Conservation (phyloP, 2,113 vertebrate genomes). For the Tetrax tetrax region DNA sequence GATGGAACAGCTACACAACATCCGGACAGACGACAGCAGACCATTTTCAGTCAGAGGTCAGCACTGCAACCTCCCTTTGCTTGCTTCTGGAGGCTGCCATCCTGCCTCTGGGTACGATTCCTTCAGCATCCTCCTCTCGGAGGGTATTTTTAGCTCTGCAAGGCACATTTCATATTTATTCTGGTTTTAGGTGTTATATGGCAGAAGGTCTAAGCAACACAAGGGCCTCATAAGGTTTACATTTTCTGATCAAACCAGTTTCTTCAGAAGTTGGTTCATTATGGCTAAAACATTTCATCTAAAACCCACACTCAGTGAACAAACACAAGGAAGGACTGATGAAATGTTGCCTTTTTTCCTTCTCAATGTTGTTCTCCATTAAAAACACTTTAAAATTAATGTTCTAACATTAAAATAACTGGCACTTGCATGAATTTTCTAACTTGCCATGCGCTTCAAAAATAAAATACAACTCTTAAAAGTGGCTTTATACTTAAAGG, state of each 20-base stretch:
- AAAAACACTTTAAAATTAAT: neutral
- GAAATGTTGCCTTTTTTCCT: neutral
- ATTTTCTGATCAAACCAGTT: neutral
- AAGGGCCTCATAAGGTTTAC: neutral
- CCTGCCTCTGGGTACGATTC: neutral
- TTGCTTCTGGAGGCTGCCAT: neutral
- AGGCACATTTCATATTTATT: neutral
- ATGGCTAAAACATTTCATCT: neutral
- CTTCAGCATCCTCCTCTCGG: neutral
- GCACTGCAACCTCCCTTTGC: neutral
- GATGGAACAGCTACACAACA: neutral
- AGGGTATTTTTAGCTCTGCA: neutral
- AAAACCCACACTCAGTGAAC: neutral
- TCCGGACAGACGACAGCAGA: fast-evolving
- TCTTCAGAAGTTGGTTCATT: neutral
- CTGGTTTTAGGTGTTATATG: neutral
- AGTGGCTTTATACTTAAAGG: neutral
- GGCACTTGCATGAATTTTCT: neutral
- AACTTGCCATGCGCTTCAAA: neutral
- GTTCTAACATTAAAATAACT: neutral
- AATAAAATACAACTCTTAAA: neutral
- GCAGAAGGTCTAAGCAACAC: neutral
- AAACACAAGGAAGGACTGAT: neutral
- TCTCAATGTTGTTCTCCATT: neutral
- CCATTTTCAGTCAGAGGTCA: neutral